Evolutionary conservation across 2,888 invertebrate species (phyloP).

Genomic region (Laspeyria flexula): DNA sequence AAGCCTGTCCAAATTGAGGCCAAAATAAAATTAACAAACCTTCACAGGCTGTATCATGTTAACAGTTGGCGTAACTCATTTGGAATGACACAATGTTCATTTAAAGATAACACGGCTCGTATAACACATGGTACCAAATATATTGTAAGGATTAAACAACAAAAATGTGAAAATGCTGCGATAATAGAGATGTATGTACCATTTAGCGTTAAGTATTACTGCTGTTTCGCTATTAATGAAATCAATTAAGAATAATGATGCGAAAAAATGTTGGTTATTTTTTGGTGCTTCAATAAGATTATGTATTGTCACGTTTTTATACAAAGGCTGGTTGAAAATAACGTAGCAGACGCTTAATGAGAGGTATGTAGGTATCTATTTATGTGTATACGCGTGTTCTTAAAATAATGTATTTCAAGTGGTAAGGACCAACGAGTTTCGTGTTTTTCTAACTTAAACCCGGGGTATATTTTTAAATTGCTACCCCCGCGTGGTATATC

Average conservation of each 20-base stretch:
- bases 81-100: constrained; percentile 55
- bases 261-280: background rate
- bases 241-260: constrained; percentile 10
- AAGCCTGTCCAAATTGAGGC: constrained; percentile 40
- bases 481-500: too few relatives aligned
- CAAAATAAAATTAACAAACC: constrained; percentile 62
- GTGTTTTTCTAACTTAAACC: too few relatives aligned
- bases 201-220: constrained; percentile 11
- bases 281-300: background rate
- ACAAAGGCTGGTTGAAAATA: background rate
- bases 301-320: constrained; percentile 11
- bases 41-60: constrained; percentile 49
- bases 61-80: constrained; percentile 57
- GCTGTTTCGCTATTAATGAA: constrained; percentile 11
- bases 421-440: too few relatives aligned
- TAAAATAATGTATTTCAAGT: too few relatives aligned
- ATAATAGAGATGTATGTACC: constrained; percentile 31
- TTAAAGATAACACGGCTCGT: constrained; percentile 27
- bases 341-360: background rate
- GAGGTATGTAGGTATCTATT: background rate
- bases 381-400: background rate
- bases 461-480: too few relatives aligned
- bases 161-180: constrained; percentile 21
- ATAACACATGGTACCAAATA: constrained; percentile 34
- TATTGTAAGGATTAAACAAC: constrained; percentile 25